Base-by-base conservation (phyloP, 2,888 invertebrate species). In the Eubasilissa splendida region DNA sequence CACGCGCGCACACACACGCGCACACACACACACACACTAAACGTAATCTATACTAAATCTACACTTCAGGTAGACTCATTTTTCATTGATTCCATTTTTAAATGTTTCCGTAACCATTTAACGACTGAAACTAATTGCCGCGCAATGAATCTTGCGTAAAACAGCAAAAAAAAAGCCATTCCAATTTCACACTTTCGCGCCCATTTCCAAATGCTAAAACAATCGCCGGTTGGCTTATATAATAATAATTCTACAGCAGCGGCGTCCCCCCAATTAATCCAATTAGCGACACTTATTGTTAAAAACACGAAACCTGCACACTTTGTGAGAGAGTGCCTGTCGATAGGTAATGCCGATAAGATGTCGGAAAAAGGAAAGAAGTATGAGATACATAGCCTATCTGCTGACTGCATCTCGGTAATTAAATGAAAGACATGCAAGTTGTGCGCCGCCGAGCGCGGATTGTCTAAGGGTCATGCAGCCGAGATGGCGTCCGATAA, bases 231-330 rank as follows among this genome's bases (percentile, higher is more conserved):
- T 22, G 1, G 42, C 42, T 42, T 42, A 42, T 42, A 2, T 7
- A 42, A 7, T 42, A 42, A 42, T 42, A 42, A 42, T 42, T 42
- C 4, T 42, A 42, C 3, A 12, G 63, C 33, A 63, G 56, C 7
- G 71, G 56, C 54, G 71, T 71, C 54, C 54, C 14, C 31, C 54
- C 71, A 58, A 75, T 58, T 76, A 76, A 76, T 76, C 65, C 76
- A 76, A 76, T 76, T 76, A 76, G 56, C 66, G 56, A n/a, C 66
- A 53, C 66, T 66, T 56, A 76, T 74, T 74, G 14, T 42, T 58
- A 9, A 33, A 74, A 54, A 74, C 58, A 58, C 58, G 58, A n/a
- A 58, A 56, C 58, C 8, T 58, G 59, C 58, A 50, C 76, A 50
- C 76, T 63, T 7, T 54, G 65, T 53, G 63, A n/a, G 31, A 22